Base-by-base conservation (phyloP, 2,797 vertebrate species). In the Tapirus indicus region DNA sequence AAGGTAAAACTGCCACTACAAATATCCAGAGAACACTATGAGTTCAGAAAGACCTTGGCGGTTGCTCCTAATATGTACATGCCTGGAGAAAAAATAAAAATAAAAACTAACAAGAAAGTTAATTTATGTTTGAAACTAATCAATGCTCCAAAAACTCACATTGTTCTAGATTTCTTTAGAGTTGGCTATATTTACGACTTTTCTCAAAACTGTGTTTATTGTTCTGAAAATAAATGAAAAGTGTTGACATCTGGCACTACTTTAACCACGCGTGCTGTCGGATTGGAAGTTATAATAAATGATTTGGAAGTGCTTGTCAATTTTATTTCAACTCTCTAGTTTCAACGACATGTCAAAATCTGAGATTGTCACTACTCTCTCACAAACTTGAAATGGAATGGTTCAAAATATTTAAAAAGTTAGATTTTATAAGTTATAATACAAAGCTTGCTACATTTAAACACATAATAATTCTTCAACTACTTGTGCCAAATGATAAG, bases 161-260 rank as follows among this genome's bases (percentile, higher is more conserved):
- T 12, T 56, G 18, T 93, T 77, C 62, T 68, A 20, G 8, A 62
- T 69, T 85, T 90, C 52, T 66, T 72, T 82, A n/a, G 7, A 80
- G 23, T 38, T 16, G 91, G 38, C 62, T 91, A 29, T 94, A 78
- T 86, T 93, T 89, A 69, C 20, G 21, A 87, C 62, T 96, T 95
- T 97, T 83, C 23, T 96, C 52, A 86, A 86, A 91, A 90, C 20
- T 21, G 1, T 87, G 58, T 64, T 93, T 78, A 94, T 96, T 44
- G 10, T 96, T 93, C 79, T 93, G 89, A 91, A 93, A 97, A 89
- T 88, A 95, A 94, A 96, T 93, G 80, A 92, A 88, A 85, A 54
- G 66, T 91, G 58, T 84, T 96, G 94, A 62, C 87, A 94, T 92
- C 52, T 89, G 41, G n/a, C 58, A 79, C 71, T 3, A 27, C 17